Conservation (phyloP, 2,113 vertebrate genomes). For the Anhinga anhinga region DNA sequence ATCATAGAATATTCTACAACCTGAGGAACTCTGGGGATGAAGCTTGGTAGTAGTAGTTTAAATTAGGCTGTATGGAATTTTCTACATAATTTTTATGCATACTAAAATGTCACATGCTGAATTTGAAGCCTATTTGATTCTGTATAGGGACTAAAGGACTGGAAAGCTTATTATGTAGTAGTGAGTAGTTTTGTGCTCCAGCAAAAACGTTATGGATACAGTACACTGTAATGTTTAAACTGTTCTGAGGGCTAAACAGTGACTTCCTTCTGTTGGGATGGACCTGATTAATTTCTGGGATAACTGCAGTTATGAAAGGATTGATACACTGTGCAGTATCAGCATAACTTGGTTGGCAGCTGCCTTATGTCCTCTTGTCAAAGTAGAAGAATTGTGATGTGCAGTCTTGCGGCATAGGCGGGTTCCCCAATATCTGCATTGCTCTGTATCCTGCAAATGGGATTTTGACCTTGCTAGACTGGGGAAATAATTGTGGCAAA, state of each 20-base stretch:
- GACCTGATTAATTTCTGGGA: background rate
- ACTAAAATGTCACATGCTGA: background rate
- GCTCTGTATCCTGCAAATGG: background rate
- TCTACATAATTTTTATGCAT: background rate
- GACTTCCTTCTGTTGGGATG: background rate
- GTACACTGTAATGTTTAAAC: background rate
- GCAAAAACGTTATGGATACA: rapidly evolving
- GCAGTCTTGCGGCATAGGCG: background rate
- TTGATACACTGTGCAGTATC: background rate
- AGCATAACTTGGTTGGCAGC: background rate
- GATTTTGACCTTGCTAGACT: background rate
- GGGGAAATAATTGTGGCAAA: background rate
- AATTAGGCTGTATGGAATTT: background rate
- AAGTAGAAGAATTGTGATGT: background rate
- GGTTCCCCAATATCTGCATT: background rate
- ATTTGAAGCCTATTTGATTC: background rate
- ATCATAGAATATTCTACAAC: background rate
- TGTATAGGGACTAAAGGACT: background rate
- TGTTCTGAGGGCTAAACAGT: background rate
- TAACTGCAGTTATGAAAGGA: background rate
- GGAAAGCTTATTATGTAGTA: background rate
- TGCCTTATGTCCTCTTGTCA: background rate
- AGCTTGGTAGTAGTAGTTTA: background rate
- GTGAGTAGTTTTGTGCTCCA: background rate
- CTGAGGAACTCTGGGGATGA: background rate